Evolutionary conservation across 2,888 invertebrate genomes (phyloP).

Genomic region (Nymphalis urticae): DNA sequence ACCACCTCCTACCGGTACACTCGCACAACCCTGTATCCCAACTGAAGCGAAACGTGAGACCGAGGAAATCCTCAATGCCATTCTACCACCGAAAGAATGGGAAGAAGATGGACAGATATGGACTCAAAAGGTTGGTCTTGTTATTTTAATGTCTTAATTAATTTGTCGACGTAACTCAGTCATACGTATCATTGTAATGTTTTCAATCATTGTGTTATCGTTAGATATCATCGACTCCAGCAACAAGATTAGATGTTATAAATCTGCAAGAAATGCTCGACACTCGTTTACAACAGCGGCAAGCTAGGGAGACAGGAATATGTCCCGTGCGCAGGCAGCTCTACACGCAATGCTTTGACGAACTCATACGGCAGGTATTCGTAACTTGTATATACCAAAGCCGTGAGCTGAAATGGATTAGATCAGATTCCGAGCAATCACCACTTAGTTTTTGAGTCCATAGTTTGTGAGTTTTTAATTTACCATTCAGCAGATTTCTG

Average conservation of each 20-base stretch:
- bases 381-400: no score
- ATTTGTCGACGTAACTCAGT: neutral
- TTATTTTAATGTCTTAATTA: neutral
- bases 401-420: no score
- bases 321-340: constrained; percentile 96
- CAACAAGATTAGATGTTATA: constrained; percentile 96
- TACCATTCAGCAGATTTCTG: no score
- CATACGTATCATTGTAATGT: neutral
- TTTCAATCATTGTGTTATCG: neutral
- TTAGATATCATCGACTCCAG: constrained; percentile 96
- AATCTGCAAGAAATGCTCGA: constrained; percentile 98
- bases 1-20: constrained; percentile 68
- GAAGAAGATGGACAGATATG: constrained; percentile 95
- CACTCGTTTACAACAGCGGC: constrained; percentile 92
- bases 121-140: constrained; percentile 87
- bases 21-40: constrained; percentile 79
- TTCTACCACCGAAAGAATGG: constrained; percentile 97
- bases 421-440: no score
- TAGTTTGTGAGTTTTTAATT: no score
- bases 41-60: constrained; percentile 89
- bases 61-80: constrained; percentile 95
- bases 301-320: constrained; percentile 97
- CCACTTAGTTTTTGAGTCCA: no score
- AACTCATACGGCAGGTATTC: constrained; percentile 73
- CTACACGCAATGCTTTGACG: constrained; percentile 97